Base-by-base conservation (phyloP, 2,888 invertebrate species). In the Automeris io region DNA sequence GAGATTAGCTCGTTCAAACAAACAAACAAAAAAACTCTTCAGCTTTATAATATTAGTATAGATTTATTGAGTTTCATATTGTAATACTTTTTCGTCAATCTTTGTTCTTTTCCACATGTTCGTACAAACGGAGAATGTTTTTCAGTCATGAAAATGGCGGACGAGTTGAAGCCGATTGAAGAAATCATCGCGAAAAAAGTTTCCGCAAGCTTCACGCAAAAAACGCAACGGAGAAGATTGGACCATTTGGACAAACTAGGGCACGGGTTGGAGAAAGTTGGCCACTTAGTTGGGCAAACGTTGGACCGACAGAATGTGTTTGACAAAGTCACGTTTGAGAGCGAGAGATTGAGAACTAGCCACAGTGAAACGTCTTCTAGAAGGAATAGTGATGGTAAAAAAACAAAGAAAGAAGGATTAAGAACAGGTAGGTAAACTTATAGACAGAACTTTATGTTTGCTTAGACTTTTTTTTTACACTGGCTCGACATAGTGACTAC, bases 351-450 rank as follows among this genome's bases (percentile, higher is more conserved):
- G 19, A 74, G 55, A 18, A 65, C 54, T 6, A 77, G 72, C 43
- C 73, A 71, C 0, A 85, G 83, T 39, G 81, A 76, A 25, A 44
- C 60, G 2, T 83, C 85, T 36, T 83, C 82, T 26, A 73, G 83
- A 54, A 71, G 85, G 26, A 82, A 86, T 35, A 83, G 82, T 18
- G 72, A 80, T 43, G 79, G 82, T 42, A 72, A 56, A 0, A 57
- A 73, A 42, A 61, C 64, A 1, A 69, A 51, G 32, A 68, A 52
- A 37, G 80, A 77, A 7, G 59, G 56, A 0, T 54, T 74, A 29
- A 64, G 80, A 53, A 51, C 57, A 45, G 78, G 82, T 82, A 50
- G 46, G 51, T 26, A 16, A n/a, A n/a, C n/a, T 21, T 9, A 25
- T 9, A 36, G 11, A 7, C n/a, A n/a, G n/a, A n/a, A n/a, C n/a